Conservation (phyloP, 1,140 invertebrate species). For the Himalopsyche phryganea region DNA sequence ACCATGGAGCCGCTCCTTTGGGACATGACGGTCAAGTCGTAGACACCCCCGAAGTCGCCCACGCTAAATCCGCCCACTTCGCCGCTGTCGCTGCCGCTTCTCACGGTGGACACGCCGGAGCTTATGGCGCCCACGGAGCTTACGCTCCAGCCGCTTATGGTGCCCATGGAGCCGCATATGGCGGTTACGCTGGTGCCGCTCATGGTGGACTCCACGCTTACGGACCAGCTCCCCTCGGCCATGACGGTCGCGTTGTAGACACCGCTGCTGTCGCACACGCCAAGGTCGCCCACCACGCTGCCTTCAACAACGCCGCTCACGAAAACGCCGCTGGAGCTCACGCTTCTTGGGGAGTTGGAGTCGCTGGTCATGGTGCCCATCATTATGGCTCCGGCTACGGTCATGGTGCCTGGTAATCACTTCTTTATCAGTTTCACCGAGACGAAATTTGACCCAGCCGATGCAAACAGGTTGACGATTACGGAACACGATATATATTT, state of each 20-base stretch:
- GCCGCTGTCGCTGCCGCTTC: neutral
- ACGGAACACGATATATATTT: no score
- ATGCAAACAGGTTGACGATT: no score
- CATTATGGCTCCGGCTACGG: no score
- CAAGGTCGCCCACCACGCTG: conserved; percentile 39
- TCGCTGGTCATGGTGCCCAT: neutral
- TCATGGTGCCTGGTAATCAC: no score
- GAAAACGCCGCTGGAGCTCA: neutral
- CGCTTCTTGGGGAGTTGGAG: neutral
- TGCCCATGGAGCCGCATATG: conserved; percentile 9
- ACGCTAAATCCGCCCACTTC: neutral
- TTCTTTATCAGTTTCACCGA: no score
- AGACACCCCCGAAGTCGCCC: neutral
- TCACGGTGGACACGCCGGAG: neutral
- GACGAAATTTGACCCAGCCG: no score
- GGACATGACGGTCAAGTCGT: neutral
- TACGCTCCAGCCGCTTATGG: conserved; percentile 12
- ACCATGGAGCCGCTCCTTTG: neutral
- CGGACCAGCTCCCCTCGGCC: conserved; percentile 17
- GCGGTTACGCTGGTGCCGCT: neutral
- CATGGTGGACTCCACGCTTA: conserved; percentile 7
- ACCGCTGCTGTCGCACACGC: conserved; percentile 49
- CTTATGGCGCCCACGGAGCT: conserved; percentile 17
- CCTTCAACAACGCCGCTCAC: neutral
- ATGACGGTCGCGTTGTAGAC: conserved; percentile 33